Evolutionary conservation across 2,888 invertebrate species (phyloP), one percentile per base, ranked within the genome.

Genomic region (Luperina testacea): DNA sequence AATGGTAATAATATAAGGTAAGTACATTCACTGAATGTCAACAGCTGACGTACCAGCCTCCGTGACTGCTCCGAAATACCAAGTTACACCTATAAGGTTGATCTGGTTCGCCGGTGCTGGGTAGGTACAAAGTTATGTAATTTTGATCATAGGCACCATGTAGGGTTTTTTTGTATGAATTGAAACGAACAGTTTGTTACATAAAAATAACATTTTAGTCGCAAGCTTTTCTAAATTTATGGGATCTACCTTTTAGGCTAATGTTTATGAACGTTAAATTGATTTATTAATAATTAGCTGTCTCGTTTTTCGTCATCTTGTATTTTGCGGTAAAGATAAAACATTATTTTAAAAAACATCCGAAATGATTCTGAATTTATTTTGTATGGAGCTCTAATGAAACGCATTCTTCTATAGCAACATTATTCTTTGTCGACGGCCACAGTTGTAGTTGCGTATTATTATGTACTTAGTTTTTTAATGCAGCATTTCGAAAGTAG

Each of bases 21-120:
- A 72, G 70, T 17, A 70, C 74, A 79, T 77, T 73, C 69, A 65
- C 65, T 81, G 70, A 88, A 84, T 84, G 84, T 79, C 81, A 88
- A 32, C 76, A 8, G 69, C 24, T 78, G 38, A 67, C 81, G 69
- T 24, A 17, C 27, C 42, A 51, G 72, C 59, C 53, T 42, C 45
- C 13, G 42, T 20, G 45, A 20, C 65, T 63, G 32, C n/a, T 63
- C 59, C 51, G 27, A 83, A 72, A 83, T 78, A 78, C 24, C 69
- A 72, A 48, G 8, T 32, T 63, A 61, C 13, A 6, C 59, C 15
- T 27, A 32, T 48, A 59, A 51, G 48, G 42, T 51, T 74, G 64
- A 51, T 59, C 42, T 70, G 38, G 2, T 59, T n/a, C n/a, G n/a
- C 2, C 42, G n/a, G n/a, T 32, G 7, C 38, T 65, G 20, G 38